Evolutionary conservation across 2,113 vertebrate genomes (phyloP).

Genomic region (Prinia subflava): DNA sequence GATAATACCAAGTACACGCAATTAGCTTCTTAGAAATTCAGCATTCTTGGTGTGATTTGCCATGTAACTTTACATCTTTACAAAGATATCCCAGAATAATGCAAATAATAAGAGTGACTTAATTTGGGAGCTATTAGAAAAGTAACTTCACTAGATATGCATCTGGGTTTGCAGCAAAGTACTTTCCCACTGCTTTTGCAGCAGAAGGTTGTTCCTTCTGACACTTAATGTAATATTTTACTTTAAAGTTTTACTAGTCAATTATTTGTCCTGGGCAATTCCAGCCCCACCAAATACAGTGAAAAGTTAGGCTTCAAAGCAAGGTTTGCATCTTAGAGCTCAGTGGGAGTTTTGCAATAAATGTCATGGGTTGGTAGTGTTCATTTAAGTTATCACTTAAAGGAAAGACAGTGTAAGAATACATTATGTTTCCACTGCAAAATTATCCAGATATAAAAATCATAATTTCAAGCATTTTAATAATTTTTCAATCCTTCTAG

Average conservation of each 20-base stretch:
- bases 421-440: background rate
- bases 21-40: background rate
- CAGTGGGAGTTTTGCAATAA: background rate
- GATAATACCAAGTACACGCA: background rate
- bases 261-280: background rate
- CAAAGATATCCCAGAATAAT: background rate
- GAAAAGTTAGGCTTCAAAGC: background rate
- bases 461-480: background rate
- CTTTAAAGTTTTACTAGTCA: background rate
- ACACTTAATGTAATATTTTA: background rate
- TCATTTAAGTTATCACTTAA: background rate
- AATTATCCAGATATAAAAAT: background rate
- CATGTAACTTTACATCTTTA: background rate
- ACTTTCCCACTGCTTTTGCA: background rate
- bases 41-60: background rate
- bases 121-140: background rate
- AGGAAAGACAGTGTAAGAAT: background rate
- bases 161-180: background rate
- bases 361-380: background rate
- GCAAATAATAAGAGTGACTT: background rate
- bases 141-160: background rate
- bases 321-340: background rate
- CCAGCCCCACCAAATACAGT: background rate
- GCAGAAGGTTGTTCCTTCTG: background rate
- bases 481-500: background rate